These are phyloP conservation scores for Cheilosia scutellata DNA, from an alignment of 2,888 invertebrate species.

Conservation along the genomic window DNA sequence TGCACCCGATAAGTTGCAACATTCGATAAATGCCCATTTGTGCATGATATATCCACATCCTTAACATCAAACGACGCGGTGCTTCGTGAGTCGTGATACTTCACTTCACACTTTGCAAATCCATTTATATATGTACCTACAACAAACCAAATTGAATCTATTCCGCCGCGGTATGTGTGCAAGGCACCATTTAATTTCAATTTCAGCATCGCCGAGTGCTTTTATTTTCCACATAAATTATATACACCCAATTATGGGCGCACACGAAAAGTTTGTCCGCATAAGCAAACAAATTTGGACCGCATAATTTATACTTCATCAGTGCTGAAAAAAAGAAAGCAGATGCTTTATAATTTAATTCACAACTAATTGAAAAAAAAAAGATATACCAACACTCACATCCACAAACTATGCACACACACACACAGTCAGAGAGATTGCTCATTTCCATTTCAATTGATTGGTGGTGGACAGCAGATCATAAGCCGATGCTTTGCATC, in stretches of 20 bases:
- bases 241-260: neutral
- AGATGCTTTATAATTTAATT: conserved; percentile 55
- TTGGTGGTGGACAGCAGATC: conserved; percentile 57
- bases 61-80: conserved; percentile 7
- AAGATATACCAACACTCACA: neutral
- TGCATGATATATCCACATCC: neutral
- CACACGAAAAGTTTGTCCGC: neutral
- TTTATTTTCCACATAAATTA: conserved; percentile 1
- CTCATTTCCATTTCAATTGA: conserved; percentile 56
- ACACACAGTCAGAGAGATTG: conserved; percentile 15
- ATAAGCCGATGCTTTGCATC: conserved; percentile 42
- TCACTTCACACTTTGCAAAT: conserved; percentile 4
- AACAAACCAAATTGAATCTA: neutral
- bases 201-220: neutral
- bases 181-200: conserved; percentile 5
- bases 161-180: neutral
- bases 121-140: neutral
- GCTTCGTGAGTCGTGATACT: neutral
- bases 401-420: neutral
- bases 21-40: neutral
- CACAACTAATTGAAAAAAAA: conserved; percentile 58
- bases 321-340: conserved; percentile 19
- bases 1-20: neutral
- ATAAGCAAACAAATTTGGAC: neutral
- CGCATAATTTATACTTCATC: neutral